phyloP scores from a whole-genome alignment of 2,797 vertebrate species.

The Antennarius maculatus region DNA sequence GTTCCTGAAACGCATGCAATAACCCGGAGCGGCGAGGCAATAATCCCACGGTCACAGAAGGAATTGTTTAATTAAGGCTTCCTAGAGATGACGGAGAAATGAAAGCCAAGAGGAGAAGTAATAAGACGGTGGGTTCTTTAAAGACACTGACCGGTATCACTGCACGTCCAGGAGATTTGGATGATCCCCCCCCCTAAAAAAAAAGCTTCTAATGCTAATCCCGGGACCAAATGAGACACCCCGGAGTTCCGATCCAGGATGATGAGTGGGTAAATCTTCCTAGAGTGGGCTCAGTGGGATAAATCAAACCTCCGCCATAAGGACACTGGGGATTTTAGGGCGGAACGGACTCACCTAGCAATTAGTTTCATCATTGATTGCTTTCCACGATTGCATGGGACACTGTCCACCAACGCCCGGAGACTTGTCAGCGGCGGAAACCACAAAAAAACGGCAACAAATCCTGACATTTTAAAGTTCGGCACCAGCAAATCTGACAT shows the following conservation, averaged over 20 bases:
- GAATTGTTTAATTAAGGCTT: neutral
- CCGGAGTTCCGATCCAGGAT: conserved; percentile 52
- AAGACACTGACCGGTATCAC: neutral
- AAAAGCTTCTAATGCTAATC: conserved; percentile 12
- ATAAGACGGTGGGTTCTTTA: neutral
- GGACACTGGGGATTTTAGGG: too few relatives aligned
- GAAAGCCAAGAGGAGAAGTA: neutral
- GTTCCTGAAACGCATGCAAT: too few relatives aligned
- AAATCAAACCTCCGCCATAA: conserved; percentile 53
- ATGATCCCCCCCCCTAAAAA: conserved; percentile 8
- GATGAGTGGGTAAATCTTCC: conserved; percentile 54
- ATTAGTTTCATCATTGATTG: too few relatives aligned
- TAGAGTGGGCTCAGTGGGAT: conserved; percentile 37
- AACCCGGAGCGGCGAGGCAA: too few relatives aligned
- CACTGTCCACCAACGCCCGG: too few relatives aligned
- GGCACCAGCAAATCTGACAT: neutral
- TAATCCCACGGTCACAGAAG: neutral
- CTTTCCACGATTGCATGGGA: too few relatives aligned
- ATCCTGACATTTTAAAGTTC: neutral
- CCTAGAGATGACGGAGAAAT: neutral
- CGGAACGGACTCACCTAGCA: too few relatives aligned
- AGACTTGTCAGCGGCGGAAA: too few relatives aligned
- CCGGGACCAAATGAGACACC: conserved; percentile 14
- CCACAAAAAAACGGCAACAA: too few relatives aligned
- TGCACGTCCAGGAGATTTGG: neutral